Conservation (phyloP, 2,113 vertebrate species). For the Pseudorectes ferrugineus region DNA sequence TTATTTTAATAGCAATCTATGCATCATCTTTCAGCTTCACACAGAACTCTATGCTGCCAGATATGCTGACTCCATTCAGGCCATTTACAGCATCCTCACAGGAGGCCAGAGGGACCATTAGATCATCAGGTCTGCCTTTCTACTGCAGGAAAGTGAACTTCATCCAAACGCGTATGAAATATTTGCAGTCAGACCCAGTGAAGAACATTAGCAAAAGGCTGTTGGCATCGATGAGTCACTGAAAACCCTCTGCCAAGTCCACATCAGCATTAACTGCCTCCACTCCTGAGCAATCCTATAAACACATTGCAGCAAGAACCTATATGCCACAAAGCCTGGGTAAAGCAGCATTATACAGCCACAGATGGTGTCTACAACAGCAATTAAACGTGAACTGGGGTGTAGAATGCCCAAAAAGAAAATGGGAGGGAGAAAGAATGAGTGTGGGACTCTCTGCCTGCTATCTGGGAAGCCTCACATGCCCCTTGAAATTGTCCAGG, state of each 20-base stretch:
- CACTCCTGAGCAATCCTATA: neutral
- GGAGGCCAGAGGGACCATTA: slow-evolving; percentile 43
- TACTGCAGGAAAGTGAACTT: slow-evolving; percentile 17
- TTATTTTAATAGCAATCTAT: neutral
- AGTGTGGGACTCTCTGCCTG: neutral
- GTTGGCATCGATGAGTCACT: slow-evolving; percentile 13
- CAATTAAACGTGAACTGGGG: neutral
- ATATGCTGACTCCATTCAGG: slow-evolving; percentile 21
- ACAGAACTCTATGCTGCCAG: slow-evolving; percentile 12
- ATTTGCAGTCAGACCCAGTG: neutral
- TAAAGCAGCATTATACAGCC: neutral
- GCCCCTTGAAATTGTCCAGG: neutral
- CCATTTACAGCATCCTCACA: slow-evolving; percentile 18
- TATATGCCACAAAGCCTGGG: neutral
- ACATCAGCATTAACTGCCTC: slow-evolving; percentile 43
- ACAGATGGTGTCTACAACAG: neutral
- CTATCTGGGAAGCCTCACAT: neutral
- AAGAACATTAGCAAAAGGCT: slow-evolving; percentile 41
- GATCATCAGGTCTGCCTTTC: slow-evolving; percentile 51
- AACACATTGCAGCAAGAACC: neutral
- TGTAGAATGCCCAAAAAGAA: neutral
- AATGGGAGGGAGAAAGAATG: neutral
- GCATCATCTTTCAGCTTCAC: slow-evolving; percentile 1
- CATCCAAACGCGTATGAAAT: slow-evolving; percentile 34
- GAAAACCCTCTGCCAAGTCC: slow-evolving; percentile 31